phyloP scores from a whole-genome alignment of 2,888 invertebrate genomes.

The Dioctria rufipes region DNA sequence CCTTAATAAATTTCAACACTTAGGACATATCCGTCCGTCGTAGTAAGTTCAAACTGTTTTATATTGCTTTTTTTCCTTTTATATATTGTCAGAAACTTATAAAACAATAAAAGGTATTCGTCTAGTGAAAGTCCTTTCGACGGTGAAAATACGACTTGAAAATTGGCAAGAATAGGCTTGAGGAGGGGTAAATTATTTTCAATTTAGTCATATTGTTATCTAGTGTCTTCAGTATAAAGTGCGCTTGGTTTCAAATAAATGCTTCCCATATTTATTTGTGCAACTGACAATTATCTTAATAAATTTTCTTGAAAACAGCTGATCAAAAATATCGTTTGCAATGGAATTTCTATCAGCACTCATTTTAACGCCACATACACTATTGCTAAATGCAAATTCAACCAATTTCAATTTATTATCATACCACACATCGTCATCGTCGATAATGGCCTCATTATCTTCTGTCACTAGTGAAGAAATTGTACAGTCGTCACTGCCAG shows the following conservation, averaged over 20 bases:
- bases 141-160: neutral
- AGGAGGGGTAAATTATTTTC: neutral
- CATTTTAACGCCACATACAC: neutral
- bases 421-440: neutral
- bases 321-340: neutral
- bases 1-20: neutral
- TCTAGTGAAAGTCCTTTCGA: neutral
- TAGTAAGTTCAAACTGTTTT: conserved; percentile 3
- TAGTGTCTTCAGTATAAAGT: neutral
- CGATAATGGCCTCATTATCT: neutral
- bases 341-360: neutral
- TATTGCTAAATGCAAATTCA: neutral
- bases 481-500: neutral
- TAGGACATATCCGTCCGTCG: neutral
- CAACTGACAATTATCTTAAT: neutral
- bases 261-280: neutral
- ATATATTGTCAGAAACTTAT: neutral
- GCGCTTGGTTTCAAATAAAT: neutral
- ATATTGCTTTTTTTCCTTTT: neutral
- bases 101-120: neutral
- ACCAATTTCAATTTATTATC: neutral
- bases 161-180: neutral
- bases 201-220: neutral
- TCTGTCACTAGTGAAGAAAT: neutral
- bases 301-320: neutral